Conservation (phyloP, 2,797 vertebrate genomes). For the Avahi laniger region DNA sequence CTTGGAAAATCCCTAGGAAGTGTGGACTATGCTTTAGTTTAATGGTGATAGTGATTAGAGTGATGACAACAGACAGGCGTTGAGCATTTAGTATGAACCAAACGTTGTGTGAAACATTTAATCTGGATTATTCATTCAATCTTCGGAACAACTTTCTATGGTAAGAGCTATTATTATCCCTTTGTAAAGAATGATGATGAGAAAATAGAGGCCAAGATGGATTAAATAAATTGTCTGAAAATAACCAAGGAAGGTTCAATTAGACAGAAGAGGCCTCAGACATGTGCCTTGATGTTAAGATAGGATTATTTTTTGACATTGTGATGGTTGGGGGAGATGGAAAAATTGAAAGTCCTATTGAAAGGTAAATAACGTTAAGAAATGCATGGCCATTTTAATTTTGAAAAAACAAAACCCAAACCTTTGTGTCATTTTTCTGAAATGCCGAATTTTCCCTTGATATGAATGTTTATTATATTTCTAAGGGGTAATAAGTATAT, state of each 20-base stretch:
- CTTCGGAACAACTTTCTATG: background rate
- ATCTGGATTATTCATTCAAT: background rate
- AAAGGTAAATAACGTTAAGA: background rate
- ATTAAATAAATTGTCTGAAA: background rate
- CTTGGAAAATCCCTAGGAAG: background rate
- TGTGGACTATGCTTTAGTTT: background rate
- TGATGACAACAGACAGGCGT: too few species aligned
- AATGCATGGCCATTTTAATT: background rate
- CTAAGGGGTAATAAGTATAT: background rate
- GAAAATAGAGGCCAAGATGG: background rate
- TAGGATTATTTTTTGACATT: background rate
- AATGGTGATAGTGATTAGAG: background rate
- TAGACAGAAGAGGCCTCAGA: background rate
- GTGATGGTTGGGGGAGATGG: accelerated
- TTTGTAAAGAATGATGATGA: background rate
- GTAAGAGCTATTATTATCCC: background rate
- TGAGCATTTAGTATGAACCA: background rate
- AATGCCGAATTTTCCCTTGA: background rate
- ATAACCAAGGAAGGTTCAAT: background rate
- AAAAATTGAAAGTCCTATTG: background rate
- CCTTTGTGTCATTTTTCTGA: background rate
- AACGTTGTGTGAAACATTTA: background rate
- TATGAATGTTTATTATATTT: background rate
- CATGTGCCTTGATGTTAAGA: background rate
- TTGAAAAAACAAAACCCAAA: background rate